Evolutionary conservation across 2,888 invertebrate species (phyloP), one percentile per base, ranked within the genome.

Genomic region (Polydrusus cervinus): DNA sequence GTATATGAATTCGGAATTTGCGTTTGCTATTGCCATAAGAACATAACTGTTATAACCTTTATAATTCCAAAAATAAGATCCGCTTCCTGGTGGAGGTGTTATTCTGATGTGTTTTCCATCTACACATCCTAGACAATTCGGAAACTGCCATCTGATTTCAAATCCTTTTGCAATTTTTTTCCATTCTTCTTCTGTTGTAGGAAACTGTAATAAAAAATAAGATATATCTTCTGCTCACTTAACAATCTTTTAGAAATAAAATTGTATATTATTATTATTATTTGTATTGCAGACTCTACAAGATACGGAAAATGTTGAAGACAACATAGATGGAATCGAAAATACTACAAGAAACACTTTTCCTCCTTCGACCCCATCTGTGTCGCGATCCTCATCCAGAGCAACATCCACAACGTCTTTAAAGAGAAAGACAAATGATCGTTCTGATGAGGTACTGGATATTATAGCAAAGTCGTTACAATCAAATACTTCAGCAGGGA

Each of bases 1-100:
- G 34, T 49, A 65, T 30, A 65, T 65, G 13, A 65, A 40, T 16
- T 67, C 67, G 55, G 53, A 67, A 43, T 49, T 67, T 53, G 67
- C 55, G 16, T 67, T 67, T 55, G 67, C 67, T 13, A 34, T 16
- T 14, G 67, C 55, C 67, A 67, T 38, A 14, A 53, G 55, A 7
- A 67, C 67, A 18, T 40, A 43, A 43, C 67, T 67, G 34, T 53
- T 53, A 30, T 55, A 55, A 8, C 55, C 20, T 67, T 67, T 67
- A 55, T 67, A 67, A 67, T 67, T 67, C 53, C 55, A 67, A 34
- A 16, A 49, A 18, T 30, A 66, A 3, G 38, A 66, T 38, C 30
- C 49, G 51, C 16, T 53, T 30, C 16, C 66, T 51, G 66, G 66
- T 11, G 40, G 53, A 18, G 53, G 16, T 30, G 16, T 66, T 53